These are phyloP conservation scores for Acleris literana DNA, from an alignment of 2,888 invertebrate species.

Conservation along the genomic window DNA sequence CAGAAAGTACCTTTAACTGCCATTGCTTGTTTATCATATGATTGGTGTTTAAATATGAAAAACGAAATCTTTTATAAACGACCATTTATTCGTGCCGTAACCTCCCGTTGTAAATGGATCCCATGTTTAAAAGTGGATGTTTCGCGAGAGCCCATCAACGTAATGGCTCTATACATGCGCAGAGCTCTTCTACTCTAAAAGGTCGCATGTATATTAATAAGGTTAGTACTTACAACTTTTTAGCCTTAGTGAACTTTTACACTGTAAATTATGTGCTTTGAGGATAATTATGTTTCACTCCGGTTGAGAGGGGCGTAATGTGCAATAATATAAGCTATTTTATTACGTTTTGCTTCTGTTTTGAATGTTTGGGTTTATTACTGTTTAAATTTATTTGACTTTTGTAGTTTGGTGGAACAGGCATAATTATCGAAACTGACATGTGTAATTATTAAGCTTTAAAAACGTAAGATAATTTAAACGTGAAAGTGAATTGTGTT, in stretches of 20 bases:
- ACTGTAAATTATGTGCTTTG: constrained; percentile 7
- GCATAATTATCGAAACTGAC: too few species aligned
- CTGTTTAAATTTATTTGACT: too few species aligned
- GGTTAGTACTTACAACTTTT: neutral
- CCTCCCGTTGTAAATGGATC: neutral
- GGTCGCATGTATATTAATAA: neutral
- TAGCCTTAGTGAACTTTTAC: neutral
- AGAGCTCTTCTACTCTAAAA: neutral
- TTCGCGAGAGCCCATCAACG: neutral
- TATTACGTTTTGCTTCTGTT: neutral
- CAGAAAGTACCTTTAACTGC: too few species aligned
- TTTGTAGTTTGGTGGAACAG: too few species aligned
- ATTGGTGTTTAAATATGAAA: neutral
- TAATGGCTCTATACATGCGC: constrained; percentile 4
- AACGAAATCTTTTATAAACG: neutral
- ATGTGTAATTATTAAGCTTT: too few species aligned
- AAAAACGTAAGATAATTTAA: too few species aligned
- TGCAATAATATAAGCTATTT: constrained; percentile 1
- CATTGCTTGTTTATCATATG: too few species aligned
- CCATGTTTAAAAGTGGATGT: constrained; percentile 5
- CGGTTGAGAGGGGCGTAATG: neutral
- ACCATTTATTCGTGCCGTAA: constrained; percentile 1
- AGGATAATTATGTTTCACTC: constrained; percentile 5
- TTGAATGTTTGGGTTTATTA: neutral
- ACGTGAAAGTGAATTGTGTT: too few species aligned